These are phyloP conservation scores for Phainopepla nitens DNA, from an alignment of 2,113 vertebrate species.

Conservation along the genomic window DNA sequence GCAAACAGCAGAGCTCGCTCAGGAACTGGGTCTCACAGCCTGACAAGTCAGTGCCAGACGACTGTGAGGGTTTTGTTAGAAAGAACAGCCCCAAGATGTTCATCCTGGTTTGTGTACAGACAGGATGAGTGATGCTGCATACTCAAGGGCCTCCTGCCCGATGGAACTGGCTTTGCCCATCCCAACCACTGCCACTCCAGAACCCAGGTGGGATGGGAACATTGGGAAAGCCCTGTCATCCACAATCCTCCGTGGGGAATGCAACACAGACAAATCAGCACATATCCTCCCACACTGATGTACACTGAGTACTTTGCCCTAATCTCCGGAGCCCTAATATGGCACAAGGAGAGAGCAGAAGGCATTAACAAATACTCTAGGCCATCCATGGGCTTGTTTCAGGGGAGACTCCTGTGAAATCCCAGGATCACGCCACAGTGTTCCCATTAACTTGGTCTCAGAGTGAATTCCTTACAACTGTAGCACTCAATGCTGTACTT, in stretches of 20 bases:
- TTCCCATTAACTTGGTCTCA: background rate
- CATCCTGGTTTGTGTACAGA: background rate
- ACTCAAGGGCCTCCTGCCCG: background rate
- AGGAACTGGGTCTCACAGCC: background rate
- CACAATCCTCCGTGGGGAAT: background rate
- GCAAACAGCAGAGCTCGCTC: background rate
- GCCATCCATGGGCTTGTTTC: background rate
- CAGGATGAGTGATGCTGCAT: background rate
- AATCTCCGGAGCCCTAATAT: rapidly evolving
- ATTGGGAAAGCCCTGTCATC: background rate
- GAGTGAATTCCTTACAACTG: background rate
- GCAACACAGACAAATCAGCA: background rate
- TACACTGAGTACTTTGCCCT: background rate
- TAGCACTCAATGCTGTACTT: background rate
- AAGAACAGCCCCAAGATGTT: background rate
- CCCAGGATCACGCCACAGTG: background rate
- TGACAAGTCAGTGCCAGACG: background rate
- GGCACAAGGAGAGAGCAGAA: background rate
- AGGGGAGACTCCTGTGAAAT: background rate
- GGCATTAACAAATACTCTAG: background rate
- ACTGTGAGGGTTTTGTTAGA: rapidly evolving
- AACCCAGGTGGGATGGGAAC: rapidly evolving
- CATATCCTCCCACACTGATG: rapidly evolving
- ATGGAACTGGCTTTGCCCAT: background rate
- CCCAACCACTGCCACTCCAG: background rate